phyloP scores from a whole-genome alignment of 1,140 invertebrate genomes.

The Trichomalopsis sarcophagae region DNA sequence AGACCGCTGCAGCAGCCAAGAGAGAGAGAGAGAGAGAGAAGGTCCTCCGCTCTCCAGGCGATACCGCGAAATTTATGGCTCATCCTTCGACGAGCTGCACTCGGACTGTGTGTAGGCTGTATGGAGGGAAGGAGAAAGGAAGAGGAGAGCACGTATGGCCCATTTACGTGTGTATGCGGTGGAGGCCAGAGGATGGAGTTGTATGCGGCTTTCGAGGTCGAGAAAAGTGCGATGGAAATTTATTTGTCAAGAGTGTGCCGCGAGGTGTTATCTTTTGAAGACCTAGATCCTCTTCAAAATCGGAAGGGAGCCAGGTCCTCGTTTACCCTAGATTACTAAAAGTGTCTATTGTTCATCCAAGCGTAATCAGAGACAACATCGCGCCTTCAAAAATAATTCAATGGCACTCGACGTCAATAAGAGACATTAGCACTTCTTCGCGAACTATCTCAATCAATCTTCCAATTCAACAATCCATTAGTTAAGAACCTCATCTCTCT shows the following conservation, averaged over 20 bases:
- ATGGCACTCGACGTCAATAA: no score
- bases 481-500: not conserved
- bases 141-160: not conserved
- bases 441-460: not conserved
- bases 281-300: no score
- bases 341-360: no score
- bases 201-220: no score
- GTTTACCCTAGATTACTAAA: no score
- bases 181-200: no score
- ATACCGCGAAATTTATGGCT: constrained; percentile 9
- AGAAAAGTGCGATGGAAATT: no score
- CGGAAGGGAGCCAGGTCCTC: no score
- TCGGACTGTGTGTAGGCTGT: not conserved
- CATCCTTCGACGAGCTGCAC: not conserved
- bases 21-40: not conserved
- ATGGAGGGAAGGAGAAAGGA: not conserved
- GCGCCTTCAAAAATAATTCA: not conserved
- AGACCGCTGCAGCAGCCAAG: not conserved
- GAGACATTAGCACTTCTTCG: not conserved
- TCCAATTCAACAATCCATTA: not conserved
- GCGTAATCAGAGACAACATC: no score
- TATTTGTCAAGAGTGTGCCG: no score
- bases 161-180: no score
- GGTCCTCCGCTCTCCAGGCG: not conserved
- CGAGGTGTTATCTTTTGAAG: no score